phyloP scores from a whole-genome alignment of 2,888 invertebrate species.

The Apamea epomidion region DNA sequence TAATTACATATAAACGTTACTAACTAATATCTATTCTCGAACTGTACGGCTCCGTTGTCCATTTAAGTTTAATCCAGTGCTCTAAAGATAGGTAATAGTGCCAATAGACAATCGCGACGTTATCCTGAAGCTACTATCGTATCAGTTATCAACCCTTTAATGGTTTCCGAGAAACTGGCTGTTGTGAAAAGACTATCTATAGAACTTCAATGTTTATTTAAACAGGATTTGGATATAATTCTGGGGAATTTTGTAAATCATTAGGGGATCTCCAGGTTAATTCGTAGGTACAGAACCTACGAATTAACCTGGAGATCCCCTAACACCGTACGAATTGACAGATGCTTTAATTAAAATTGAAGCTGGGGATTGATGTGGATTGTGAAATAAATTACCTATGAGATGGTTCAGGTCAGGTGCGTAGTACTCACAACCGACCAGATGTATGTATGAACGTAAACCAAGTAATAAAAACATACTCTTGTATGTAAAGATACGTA shows the following conservation, averaged over 20 bases:
- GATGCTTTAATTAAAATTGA: not conserved
- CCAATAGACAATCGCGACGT: conserved; percentile 18
- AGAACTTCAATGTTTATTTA: not conserved
- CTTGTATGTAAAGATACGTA: no score
- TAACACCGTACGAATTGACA: not conserved
- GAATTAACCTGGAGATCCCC: not conserved
- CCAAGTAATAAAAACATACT: no score
- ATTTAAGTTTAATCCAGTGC: conserved; percentile 18
- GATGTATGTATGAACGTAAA: no score
- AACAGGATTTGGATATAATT: not conserved
- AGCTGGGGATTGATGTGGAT: not conserved
- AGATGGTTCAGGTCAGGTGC: not conserved
- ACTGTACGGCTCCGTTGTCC: not conserved
- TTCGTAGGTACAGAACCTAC: no score
- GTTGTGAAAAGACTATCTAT: not conserved
- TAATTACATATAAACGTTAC: not conserved
- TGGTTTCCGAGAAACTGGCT: not conserved
- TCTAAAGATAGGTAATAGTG: conserved; percentile 5
- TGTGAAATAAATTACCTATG: not conserved
- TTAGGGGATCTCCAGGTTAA: no score
- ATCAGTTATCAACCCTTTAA: conserved; percentile 14
- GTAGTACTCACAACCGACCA: no score
- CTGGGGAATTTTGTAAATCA: not conserved
- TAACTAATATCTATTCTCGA: not conserved
- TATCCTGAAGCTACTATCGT: conserved; percentile 25